Base-by-base conservation (phyloP, 2,113 vertebrate species). In the Natator depressus region DNA sequence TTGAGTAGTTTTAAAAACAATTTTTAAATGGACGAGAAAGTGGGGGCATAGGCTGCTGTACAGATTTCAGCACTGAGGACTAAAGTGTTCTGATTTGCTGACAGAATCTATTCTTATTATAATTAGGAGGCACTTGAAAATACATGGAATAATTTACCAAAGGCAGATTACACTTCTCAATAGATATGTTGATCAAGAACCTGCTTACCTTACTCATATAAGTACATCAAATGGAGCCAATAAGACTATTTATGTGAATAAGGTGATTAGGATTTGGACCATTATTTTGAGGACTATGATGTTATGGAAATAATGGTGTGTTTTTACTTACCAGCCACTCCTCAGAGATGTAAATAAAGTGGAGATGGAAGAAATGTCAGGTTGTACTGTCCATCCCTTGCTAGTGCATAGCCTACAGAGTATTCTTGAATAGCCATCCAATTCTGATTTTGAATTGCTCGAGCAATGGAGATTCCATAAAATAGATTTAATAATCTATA, bases 1-100 rank as follows among this genome's bases (percentile, higher is more conserved):
- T 24, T 88, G 51, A 82, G 69, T 53, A 89, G 8, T 84, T 87
- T 95, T 91, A 86, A 69, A 93, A 90, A 53, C 2, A 94, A 83
- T 82, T 96, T 91, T 82, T 42, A 91, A 11, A 8, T 6, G 88
- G 42, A 46, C 47, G 2, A n/a, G 25, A 53, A 31, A 55, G 14
- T 65, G 5, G 3, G 1, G 6, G 0, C 38, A 87, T 47, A 91
- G 78, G 25, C 82, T 14, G 0, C 4, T 89, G 13, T 42, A 55
- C 85, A 88, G 46, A 76, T 83, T 95, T 91, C 22, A 65, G 13
- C 59, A 80, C 24, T 6, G 8, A 80, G 3, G 25, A 42, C 19
- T 78, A 57, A 86, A 88, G 49, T 62, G 79, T 78, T 13, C 27
- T 69, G 25, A 84, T 76, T 19, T 80, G 10, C 51, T 91, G 49